These are phyloP conservation scores for Homarus americanus DNA, from an alignment of 1,140 invertebrate genomes.

Conservation along the genomic window DNA sequence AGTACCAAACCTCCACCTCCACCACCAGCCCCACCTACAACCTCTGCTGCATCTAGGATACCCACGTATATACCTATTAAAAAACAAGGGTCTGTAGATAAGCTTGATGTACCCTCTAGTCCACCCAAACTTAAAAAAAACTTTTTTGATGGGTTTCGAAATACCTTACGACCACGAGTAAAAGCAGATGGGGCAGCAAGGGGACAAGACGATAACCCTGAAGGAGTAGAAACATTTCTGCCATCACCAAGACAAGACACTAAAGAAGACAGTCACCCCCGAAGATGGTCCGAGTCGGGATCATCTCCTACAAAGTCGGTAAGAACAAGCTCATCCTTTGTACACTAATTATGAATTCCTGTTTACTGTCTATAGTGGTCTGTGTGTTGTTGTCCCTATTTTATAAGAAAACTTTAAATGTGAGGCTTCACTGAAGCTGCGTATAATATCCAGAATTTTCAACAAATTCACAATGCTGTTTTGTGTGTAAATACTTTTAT, in stretches of 20 bases:
- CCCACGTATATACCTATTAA: conserved; percentile 36
- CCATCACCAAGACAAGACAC: conserved; percentile 40
- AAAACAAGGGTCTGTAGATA: conserved; percentile 48
- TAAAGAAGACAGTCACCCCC: conserved; percentile 43
- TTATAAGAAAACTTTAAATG: background rate
- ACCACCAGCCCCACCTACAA: conserved; percentile 31
- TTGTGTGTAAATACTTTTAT: background rate
- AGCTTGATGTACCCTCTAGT: conserved; percentile 56
- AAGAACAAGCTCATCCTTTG: conserved; percentile 56
- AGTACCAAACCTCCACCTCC: conserved; percentile 23
- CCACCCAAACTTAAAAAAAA: conserved; percentile 57
- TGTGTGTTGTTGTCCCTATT: background rate
- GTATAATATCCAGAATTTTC: background rate
- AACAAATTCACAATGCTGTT: background rate
- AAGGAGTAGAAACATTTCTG: conserved; percentile 20
- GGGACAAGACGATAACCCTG: conserved; percentile 27
- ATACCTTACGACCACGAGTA: conserved; percentile 50
- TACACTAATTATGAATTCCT: conserved; percentile 22
- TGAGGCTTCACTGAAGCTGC: background rate
- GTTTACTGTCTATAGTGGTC: conserved; percentile 15
- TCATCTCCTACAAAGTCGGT: conserved; percentile 59
- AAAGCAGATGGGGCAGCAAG: conserved; percentile 36
- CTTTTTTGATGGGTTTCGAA: conserved; percentile 69
- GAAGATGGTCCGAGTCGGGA: conserved; percentile 60
- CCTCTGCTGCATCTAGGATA: conserved; percentile 2